Percentiles rank a stretch among this genome's conserved stretches.
Evolutionary conservation across 2,797 vertebrate species (phyloP).

Genomic region (Basileuterus tristriatus): DNA sequence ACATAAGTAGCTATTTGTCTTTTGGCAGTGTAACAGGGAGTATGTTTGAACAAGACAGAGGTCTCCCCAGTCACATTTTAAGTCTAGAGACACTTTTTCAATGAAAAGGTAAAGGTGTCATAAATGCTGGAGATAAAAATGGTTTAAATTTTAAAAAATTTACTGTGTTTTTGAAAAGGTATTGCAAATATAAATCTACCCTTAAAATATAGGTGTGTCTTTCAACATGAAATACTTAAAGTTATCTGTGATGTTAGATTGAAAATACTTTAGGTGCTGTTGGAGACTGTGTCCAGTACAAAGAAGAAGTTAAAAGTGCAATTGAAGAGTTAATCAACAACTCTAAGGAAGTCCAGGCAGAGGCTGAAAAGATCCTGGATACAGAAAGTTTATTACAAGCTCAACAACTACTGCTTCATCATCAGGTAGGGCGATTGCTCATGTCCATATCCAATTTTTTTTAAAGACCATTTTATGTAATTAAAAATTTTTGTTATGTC

Average conservation of each 20-base stretch:
- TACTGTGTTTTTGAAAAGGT: background rate
- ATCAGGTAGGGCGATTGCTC: conserved; percentile 81
- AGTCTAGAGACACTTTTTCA: background rate
- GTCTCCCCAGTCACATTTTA: background rate
- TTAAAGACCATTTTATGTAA: background rate
- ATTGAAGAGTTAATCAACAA: conserved; percentile 85
- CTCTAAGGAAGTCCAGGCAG: conserved; percentile 85
- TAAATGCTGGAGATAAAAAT: background rate
- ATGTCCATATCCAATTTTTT: background rate
- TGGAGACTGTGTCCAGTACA: conserved; percentile 84
- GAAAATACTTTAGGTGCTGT: conserved; percentile 80
- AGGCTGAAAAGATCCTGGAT: conserved; percentile 84
- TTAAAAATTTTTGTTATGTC: background rate
- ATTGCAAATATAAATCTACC: background rate
- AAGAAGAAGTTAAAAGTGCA: conserved; percentile 81
- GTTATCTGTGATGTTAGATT: conserved; percentile 71
- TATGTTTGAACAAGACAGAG: background rate
- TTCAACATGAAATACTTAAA: background rate
- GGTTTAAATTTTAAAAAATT: background rate
- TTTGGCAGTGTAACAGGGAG: background rate
- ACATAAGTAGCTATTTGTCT: background rate
- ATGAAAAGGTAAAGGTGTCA: background rate
- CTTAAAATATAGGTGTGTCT: background rate
- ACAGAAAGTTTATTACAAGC: conserved; percentile 86
- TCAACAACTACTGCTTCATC: conserved; percentile 85